Conservation (phyloP, 2,113 vertebrate species). For the Leptocoma aspasia region DNA sequence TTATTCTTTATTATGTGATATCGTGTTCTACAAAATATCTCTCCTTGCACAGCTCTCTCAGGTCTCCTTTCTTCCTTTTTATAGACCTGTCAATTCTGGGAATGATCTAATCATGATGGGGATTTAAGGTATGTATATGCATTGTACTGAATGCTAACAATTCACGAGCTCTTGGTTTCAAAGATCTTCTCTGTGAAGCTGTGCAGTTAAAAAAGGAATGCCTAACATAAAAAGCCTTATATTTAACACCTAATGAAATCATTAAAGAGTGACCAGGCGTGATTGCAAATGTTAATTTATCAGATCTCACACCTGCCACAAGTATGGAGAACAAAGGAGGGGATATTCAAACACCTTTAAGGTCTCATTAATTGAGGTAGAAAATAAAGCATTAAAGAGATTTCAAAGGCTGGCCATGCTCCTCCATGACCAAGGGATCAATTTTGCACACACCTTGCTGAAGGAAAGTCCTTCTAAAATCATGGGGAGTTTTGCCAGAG, state of each 20-base stretch:
- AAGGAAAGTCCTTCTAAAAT: neutral
- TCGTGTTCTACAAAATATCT: conserved; percentile 56
- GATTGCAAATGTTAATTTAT: conserved; percentile 47
- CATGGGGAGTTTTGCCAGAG: neutral
- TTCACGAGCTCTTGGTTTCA: conserved; percentile 50
- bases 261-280: conserved; percentile 34
- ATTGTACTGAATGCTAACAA: conserved; percentile 46
- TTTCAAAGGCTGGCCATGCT: neutral
- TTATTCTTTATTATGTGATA: conserved; percentile 58
- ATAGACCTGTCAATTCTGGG: conserved; percentile 45
- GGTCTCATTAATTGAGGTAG: neutral
- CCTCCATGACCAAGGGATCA: neutral
- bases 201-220: conserved; percentile 33
- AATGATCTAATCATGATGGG: conserved; percentile 24
- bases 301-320: conserved; percentile 5
- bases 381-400: neutral
- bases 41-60: conserved; percentile 14
- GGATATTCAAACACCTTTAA: neutral
- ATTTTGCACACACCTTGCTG: neutral
- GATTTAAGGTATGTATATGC: conserved; percentile 52
- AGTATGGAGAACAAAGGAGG: neutral
- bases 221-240: conserved; percentile 30
- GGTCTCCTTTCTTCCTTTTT: conserved; percentile 51
- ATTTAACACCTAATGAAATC: conserved; percentile 59
- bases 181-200: conserved; percentile 20